Evolutionary conservation across 2,797 vertebrate genomes (phyloP), one percentile per base, ranked within the genome.

Genomic region (Cottoperca gobio): DNA sequence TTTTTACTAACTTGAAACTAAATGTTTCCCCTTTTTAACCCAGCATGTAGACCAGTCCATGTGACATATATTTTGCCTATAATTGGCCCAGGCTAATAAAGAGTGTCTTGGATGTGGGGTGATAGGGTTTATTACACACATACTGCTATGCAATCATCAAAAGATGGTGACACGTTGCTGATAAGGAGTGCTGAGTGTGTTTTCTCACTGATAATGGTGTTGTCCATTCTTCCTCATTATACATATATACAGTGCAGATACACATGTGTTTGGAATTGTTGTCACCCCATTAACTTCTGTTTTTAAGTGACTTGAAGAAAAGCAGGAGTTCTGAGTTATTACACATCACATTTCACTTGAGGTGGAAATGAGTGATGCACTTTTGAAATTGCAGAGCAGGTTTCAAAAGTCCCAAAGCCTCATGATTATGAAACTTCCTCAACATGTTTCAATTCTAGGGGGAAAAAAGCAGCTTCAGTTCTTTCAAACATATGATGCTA

Each of bases 181-280:
- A 89, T 83, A 87, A 83, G 40, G 50, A 59, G 39, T 46, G 55
- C 61, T 49, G 69, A 61, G 71, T 48, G 69, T 87, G 83, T 83
- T 78, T 67, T 73, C 21, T 26, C 12, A 26, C 76, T 76, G 82
- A 85, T 79, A 81, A 14, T 39, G 33, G 13, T 12, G 6, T 28
- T 24, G 24, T 49, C 54, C 31, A 4, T 58, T 69, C 19, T 43
- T 35, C 17, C n/a, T 14, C 33, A 39, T 46, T 16, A 6, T 13
- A 4, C 2, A 33, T 2, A 23, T 11, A 3, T 17, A 40, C 1
- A 2, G 13, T 4, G 45, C 19, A 28, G 52, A 1, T 13, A 39
- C 4, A 8, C 6, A 3, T 46, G 43, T 2, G 7, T 46, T 35
- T 65, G 16, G 48, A 48, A 37, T 33, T 33, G 10, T 9, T 28